Base-by-base conservation (phyloP, 1,140 invertebrate species). In the Drosophila sulfurigaster region DNA sequence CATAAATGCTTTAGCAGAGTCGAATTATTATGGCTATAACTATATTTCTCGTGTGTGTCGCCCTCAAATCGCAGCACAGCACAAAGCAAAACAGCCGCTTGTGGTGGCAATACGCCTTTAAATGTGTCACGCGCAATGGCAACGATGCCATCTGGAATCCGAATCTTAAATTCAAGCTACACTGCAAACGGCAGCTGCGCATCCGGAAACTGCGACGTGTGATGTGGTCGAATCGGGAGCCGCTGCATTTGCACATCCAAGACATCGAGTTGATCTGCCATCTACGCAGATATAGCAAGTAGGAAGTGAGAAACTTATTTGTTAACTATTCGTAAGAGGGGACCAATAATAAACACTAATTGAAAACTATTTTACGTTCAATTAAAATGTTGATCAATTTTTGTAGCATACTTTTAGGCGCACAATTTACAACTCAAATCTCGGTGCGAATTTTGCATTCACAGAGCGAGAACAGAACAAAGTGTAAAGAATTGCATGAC, bases 61-160 rank as follows among this genome's bases (percentile, higher is more conserved):
- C 56, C 46, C 28, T 48, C 52, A 15, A 56, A 16, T 38, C 71
- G 54, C 67, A 89, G 85, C 81, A 90, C 63, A 89, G 85, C 60
- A 76, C 81, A 57, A 89, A 89, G 66, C 78, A 89, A 32, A 85
- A 67, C 63, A 76, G 88, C 35, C 85, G 85, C 52, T 60, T 89
- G 46, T 89, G 85, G 85, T 89, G 85, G 85, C 85, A 90, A 66
- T 89, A 89, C 32, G 85, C 85, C 32, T 89, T 79, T 56, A 89
- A 88, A 49, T 89, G 85, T 69, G 85, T 89, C 78, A 85, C 85
- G 6, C 81, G 81, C 45, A 49, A 46, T 25, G 71, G 41, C 25
- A 52, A 41, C 51, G 48, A 54, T 20, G 54, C 54, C 32, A 54
- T 76, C 5, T 89, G 86, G 78, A 76, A 76, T 77, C 85, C 85